Evolutionary conservation across 2,113 vertebrate genomes (phyloP).

Genomic region (Arizona elegans): DNA sequence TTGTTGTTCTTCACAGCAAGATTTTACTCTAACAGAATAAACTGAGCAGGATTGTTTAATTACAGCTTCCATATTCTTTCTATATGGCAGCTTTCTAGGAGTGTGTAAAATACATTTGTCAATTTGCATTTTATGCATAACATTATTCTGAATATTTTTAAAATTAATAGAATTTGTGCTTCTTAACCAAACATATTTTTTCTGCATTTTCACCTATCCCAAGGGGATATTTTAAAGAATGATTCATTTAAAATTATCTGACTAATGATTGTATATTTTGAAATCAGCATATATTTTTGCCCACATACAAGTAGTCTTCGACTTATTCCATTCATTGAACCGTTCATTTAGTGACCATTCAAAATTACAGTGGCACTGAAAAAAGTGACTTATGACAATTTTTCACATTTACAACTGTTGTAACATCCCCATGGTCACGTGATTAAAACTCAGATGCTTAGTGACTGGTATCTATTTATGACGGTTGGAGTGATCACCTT

Average conservation of each 20-base stretch:
- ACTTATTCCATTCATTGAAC: neutral
- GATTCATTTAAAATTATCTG: neutral
- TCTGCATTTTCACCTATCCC: neutral
- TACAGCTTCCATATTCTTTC: neutral
- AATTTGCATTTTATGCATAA: constrained; percentile 26
- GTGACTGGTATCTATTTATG: neutral
- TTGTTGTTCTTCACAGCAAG: neutral
- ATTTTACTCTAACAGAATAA: neutral
- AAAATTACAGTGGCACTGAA: neutral
- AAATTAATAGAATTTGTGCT: neutral
- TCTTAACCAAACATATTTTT: neutral
- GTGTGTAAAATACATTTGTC: neutral
- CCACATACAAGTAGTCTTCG: neutral
- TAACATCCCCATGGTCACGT: neutral
- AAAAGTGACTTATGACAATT: neutral
- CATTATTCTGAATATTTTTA: neutral
- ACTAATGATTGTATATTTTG: neutral
- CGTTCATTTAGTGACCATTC: neutral
- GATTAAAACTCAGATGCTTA: neutral
- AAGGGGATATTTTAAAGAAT: neutral
- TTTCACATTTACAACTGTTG: neutral
- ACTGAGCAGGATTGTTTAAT: neutral
- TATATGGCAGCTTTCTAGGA: neutral
- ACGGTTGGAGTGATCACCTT: neutral
- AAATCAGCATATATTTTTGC: constrained; percentile 28